Evolutionary conservation across 1,140 invertebrate genomes (phyloP).

Genomic region (Coenobita brevimanus): DNA sequence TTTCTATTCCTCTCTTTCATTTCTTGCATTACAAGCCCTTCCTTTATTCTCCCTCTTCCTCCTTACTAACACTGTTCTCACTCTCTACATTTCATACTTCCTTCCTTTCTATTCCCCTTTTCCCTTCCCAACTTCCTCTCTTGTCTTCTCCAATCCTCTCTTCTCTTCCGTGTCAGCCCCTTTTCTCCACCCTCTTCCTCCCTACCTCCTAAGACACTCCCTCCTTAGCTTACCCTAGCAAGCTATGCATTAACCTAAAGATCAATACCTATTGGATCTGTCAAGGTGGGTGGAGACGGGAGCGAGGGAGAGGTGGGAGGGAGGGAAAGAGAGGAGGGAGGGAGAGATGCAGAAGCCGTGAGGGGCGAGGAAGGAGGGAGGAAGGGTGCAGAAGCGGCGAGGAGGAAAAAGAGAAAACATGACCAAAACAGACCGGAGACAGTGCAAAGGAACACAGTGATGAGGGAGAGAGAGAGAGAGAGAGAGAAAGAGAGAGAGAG

Average conservation of each 20-base stretch:
- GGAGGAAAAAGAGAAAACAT: neutral
- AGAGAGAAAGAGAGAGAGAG: too few species aligned
- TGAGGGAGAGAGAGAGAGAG: neutral
- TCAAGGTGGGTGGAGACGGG: conserved; percentile 45
- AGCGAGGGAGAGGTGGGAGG: too few species aligned
- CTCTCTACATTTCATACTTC: too few species aligned
- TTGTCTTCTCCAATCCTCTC: too few species aligned
- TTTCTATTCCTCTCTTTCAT: too few species aligned
- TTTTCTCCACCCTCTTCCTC: neutral
- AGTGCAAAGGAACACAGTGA: neutral
- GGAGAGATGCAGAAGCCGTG: neutral
- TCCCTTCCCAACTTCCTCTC: too few species aligned
- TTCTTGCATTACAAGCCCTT: too few species aligned
- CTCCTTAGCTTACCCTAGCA: neutral
- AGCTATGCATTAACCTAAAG: conserved; percentile 49
- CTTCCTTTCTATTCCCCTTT: too few species aligned
- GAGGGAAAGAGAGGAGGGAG: conserved; percentile 2
- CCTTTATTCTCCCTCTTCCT: too few species aligned
- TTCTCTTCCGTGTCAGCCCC: too few species aligned
- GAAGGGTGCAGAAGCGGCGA: neutral
- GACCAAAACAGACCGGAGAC: too few species aligned
- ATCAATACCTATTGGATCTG: conserved; percentile 51
- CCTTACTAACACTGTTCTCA: too few species aligned
- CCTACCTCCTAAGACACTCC: neutral
- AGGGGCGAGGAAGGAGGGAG: neutral